Evolutionary conservation across 2,113 vertebrate species (phyloP).

Genomic region (Hoplias malabaricus): DNA sequence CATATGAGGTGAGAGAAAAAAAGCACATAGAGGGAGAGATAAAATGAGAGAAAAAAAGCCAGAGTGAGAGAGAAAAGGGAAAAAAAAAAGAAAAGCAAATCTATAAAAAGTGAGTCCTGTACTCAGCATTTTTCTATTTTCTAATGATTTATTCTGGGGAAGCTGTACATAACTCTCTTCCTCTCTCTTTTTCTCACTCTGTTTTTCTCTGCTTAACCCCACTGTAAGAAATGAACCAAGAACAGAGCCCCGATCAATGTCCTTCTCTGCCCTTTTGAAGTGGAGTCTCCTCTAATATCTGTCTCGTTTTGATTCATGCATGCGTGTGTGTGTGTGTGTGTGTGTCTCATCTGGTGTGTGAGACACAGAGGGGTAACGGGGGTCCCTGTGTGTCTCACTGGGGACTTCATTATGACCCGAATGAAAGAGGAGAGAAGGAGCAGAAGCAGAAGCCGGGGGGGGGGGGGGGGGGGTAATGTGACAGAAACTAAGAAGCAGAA

Average conservation of each 20-base stretch:
- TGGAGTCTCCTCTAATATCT: not conserved
- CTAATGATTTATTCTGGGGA: not conserved
- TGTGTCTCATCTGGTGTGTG: slow-evolving; percentile 18
- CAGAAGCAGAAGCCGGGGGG: not conserved
- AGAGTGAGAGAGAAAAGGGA: not conserved
- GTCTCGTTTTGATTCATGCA: not conserved
- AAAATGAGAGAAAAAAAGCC: not conserved
- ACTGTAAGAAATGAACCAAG: not conserved
- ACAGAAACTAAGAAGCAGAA: not conserved
- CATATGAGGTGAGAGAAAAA: slow-evolving; percentile 30
- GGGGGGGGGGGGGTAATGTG: not conserved
- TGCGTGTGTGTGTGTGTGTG: not conserved
- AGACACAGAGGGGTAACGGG: not conserved
- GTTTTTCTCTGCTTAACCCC: not conserved
- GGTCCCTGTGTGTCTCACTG: slow-evolving; percentile 8
- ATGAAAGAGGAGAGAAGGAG: not conserved
- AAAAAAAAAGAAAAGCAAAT: too few relatives aligned
- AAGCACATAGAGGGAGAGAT: not conserved
- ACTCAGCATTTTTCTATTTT: slow-evolving; percentile 14
- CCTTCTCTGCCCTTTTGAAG: slow-evolving; percentile 6
- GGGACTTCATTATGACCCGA: slow-evolving; percentile 15
- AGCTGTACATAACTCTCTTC: slow-evolving; percentile 6
- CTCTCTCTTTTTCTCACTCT: not conserved
- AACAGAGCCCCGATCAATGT: slow-evolving; percentile 40
- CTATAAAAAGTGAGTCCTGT: too few relatives aligned